These are phyloP conservation scores for Tretioscincus oriximinensis DNA, from an alignment of 2,113 vertebrate genomes.

Conservation along the genomic window DNA sequence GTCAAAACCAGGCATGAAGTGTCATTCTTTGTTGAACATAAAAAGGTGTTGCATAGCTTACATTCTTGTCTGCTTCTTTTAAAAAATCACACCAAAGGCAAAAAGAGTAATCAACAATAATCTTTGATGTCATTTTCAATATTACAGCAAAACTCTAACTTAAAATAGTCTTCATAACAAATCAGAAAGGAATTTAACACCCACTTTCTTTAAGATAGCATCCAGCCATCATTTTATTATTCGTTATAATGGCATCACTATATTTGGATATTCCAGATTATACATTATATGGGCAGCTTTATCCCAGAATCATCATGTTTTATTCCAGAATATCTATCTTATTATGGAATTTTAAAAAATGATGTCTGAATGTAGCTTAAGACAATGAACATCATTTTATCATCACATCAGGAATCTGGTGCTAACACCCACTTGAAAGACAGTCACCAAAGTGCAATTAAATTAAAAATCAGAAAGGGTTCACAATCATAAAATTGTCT, in stretches of 20 bases:
- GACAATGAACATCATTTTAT: background rate
- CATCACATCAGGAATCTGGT: background rate
- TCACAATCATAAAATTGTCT: too few species aligned
- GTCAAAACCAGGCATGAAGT: constrained; percentile 44
- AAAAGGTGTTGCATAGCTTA: background rate
- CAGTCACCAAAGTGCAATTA: background rate
- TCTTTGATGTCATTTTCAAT: background rate
- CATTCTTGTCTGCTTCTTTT: background rate
- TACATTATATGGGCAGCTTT: too few species aligned
- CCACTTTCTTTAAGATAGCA: background rate
- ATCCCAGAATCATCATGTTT: too few species aligned
- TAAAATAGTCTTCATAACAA: constrained; percentile 14
- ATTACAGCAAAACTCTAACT: constrained; percentile 39
- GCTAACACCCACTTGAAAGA: background rate
- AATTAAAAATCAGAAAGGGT: background rate
- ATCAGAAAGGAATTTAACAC: constrained; percentile 14
- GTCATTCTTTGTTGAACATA: background rate
- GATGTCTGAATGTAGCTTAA: background rate
- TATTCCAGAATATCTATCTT: too few species aligned
- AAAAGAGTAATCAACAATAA: background rate
- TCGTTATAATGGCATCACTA: too few species aligned
- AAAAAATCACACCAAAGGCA: background rate
- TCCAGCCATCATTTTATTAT: too few species aligned
- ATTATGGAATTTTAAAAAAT: too few species aligned
- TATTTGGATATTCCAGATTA: too few species aligned